Evolutionary conservation across 2,888 invertebrate species (phyloP), one percentile per base, ranked within the genome.

Genomic region (Microctonus brassicae): DNA sequence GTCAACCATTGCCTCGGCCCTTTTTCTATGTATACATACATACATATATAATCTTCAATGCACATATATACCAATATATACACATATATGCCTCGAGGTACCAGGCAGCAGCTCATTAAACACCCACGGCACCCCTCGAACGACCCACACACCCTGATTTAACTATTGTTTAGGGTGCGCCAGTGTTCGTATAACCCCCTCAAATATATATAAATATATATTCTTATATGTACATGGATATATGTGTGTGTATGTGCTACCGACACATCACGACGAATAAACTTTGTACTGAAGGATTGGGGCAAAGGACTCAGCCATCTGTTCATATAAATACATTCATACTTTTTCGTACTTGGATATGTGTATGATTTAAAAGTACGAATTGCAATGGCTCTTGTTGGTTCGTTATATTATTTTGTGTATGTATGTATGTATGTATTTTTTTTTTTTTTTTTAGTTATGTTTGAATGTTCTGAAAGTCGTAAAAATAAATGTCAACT

Each of bases 81-180:
- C 29, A 55, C n/a, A 33, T 17, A 63, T 70, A 67, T 34, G 42
- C 75, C 67, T 74, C 79, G 66, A 61, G 52, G 71, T 70, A 73
- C 74, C 68, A 72, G 81, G 84, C 83, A 84, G 84, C 83, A 84
- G 84, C 86, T 86, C 86, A 86, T 86, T 86, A 86, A 86, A 86
- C 86, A 85, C 86, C 86, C 86, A 84, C 86, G 83, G 83, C 79
- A 80, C 81, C 83, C 83, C 80, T 78, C 77, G 77, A 72, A 76
- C 80, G 75, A 79, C 82, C 81, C 81, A 79, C 81, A 79, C 83
- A 80, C 80, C 81, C 85, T 85, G 86, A 86, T 86, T 86, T 84
- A 82, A 83, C 83, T 83, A 86, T 86, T 86, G 86, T 86, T 84
- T 83, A 82, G 82, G 64, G 33, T 57, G 42, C 39, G 67, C 29